Evolutionary conservation across 2,888 invertebrate genomes (phyloP), one percentile per base, ranked within the genome.

Genomic region (Ochropacha duplaris): DNA sequence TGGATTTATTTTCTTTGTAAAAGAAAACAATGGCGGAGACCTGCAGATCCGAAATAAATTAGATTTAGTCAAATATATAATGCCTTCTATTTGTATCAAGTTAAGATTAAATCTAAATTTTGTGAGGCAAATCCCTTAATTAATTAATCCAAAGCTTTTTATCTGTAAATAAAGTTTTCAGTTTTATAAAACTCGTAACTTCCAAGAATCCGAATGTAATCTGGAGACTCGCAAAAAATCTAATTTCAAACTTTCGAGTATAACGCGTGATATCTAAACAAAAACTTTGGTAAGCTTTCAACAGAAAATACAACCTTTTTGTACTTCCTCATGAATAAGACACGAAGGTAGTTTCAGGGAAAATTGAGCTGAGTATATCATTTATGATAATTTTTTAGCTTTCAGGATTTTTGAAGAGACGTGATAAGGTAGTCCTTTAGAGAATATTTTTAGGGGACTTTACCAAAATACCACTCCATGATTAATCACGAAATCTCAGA

Each of bases 311-410:
- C 31, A 14, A 62, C 68, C 36, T 44, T 44, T 73, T 64, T 71
- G 74, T 74, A 19, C 71, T 68, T 65, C 65, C 66, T 78, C 79
- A 79, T 79, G 78, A 78, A 78, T 78, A 78, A 73, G 67, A 66
- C 69, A 68, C 59, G 64, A 61, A 68, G 68, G 66, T 76, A 76
- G 68, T 74, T 74, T 65, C 62, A 54, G 49, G 39, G 55, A 61
- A 67, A 72, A 72, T 71, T 66, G 70, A 64, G 68, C 19, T 52
- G 61, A 68, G 64, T 72, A 64, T 75, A 73, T 72, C 69, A 72
- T 74, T 74, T 74, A 73, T 73, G 73, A 66, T 72, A 74, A 70
- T 72, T 68, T 61, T 60, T 56, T 57, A 54, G 61, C 64, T 61
- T 59, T 36, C 54, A 61, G 39, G 59, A 65, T 72, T 69, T 64